Evolutionary conservation across 2,113 vertebrate genomes (phyloP).

Genomic region (Zosterops borbonicus): DNA sequence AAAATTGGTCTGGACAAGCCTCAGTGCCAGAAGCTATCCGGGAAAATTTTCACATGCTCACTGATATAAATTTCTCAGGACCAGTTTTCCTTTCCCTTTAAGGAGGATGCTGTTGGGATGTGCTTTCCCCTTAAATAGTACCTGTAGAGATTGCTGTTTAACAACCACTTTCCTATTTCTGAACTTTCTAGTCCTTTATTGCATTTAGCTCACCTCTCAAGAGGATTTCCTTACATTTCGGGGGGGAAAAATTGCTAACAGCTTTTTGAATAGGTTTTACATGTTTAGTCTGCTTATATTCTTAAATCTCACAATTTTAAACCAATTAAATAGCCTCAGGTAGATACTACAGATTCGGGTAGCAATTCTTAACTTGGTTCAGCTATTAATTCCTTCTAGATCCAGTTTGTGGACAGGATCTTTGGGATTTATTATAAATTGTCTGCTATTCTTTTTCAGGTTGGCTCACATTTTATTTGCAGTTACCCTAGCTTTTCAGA

Average conservation of each 20-base stretch:
- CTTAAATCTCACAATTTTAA: background rate
- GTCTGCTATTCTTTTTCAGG: background rate
- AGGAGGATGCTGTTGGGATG: background rate
- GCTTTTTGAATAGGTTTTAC: background rate
- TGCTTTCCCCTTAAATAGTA: background rate
- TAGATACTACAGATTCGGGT: background rate
- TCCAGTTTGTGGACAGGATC: background rate
- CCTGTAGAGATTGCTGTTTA: background rate
- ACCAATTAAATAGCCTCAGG: background rate
- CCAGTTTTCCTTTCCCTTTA: background rate
- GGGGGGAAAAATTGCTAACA: accelerated
- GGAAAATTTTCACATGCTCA: background rate
- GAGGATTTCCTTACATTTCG: background rate
- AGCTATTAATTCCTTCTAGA: background rate
- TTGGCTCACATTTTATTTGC: background rate
- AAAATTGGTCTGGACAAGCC: accelerated
- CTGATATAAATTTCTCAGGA: background rate
- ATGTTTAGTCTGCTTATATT: background rate
- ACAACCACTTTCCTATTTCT: background rate
- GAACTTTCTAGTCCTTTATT: background rate
- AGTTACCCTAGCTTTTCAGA: background rate
- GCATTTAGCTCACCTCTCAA: background rate
- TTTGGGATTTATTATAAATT: background rate
- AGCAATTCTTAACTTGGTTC: background rate
- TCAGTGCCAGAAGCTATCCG: background rate